Evolutionary conservation across 1,140 invertebrate genomes (phyloP).

Genomic region (Zeugodacus cucurbitae): DNA sequence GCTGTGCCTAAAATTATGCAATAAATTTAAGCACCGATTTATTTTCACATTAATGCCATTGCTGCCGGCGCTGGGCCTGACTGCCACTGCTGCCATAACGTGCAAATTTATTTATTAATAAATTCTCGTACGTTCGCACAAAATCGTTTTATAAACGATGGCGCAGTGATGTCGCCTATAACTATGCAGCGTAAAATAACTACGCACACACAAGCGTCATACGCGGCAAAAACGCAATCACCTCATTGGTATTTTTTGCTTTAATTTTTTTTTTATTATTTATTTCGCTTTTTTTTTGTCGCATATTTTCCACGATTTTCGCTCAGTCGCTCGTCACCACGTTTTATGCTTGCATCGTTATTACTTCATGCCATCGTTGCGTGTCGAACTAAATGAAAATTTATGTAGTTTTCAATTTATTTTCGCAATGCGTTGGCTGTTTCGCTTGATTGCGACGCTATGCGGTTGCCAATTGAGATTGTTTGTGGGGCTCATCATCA

Average conservation of each 20-base stretch:
- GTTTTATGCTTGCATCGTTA: background rate
- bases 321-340: background rate
- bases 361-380: slow-evolving; percentile 17
- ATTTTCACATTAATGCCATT: background rate
- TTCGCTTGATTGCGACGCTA: background rate
- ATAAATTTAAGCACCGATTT: slow-evolving; percentile 12
- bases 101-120: slow-evolving; percentile 31
- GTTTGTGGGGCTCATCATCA: too few relatives aligned
- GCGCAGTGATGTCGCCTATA: slow-evolving; percentile 5
- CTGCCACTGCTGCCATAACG: background rate
- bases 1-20: background rate
- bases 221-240: background rate
- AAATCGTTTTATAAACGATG: slow-evolving; percentile 32
- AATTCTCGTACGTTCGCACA: slow-evolving; percentile 16
- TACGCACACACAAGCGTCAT: background rate
- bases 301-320: background rate
- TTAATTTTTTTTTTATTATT: background rate
- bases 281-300: background rate
- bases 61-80: background rate
- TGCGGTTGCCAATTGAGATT: background rate
- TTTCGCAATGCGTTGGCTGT: slow-evolving; percentile 17
- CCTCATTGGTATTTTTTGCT: slow-evolving; percentile 14
- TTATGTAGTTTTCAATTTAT: slow-evolving; percentile 39
- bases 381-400: slow-evolving; percentile 39
- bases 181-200: slow-evolving; percentile 23